These are phyloP conservation scores for Machaerirhynchus nigripectus DNA, from an alignment of 2,113 vertebrate species.

Conservation along the genomic window DNA sequence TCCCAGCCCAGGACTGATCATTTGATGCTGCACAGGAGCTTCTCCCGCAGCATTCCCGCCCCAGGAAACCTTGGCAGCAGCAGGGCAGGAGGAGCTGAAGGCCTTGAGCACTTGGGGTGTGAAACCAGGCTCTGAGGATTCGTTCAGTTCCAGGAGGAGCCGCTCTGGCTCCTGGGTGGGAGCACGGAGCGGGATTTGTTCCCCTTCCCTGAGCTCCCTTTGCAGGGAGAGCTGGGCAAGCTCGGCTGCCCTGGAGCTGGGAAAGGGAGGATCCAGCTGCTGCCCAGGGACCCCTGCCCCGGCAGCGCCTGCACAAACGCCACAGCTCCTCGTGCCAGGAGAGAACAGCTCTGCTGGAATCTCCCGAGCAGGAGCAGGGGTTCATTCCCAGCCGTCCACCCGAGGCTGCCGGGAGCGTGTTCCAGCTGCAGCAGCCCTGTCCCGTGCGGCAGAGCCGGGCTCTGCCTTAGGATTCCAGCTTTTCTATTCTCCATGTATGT, in stretches of 20 bases:
- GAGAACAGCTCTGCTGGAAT: background rate
- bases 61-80: background rate
- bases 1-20: background rate
- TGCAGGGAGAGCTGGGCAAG: background rate
- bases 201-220: fast-evolving
- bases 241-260: background rate
- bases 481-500: background rate
- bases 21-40: too few species aligned
- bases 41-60: background rate
- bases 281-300: background rate
- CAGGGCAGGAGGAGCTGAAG: background rate
- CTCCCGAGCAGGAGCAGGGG: background rate
- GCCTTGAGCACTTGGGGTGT: background rate
- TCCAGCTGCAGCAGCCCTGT: background rate
- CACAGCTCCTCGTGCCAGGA: background rate
- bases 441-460: background rate
- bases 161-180: background rate
- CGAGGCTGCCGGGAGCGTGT: background rate
- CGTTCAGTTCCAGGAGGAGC: background rate
- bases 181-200: background rate
- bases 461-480: background rate
- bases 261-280: background rate
- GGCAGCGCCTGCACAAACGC: background rate
- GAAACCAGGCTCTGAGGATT: background rate
- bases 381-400: background rate